Evolutionary conservation across 2,797 vertebrate species (phyloP).

Genomic region (Coilia nasus): DNA sequence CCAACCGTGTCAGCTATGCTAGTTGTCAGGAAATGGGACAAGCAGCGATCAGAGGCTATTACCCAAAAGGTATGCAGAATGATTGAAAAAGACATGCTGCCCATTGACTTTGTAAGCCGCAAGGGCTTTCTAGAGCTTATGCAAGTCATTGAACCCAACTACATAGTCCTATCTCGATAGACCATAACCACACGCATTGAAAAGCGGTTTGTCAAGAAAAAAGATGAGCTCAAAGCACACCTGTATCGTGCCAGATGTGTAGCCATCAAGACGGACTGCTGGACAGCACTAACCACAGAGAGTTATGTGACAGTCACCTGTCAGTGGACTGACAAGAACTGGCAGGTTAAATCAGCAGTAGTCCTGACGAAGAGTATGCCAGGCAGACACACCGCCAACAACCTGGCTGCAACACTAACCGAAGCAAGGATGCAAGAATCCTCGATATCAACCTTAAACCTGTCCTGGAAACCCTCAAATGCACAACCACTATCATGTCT

Average conservation of each 20-base stretch:
- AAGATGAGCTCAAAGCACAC: neutral
- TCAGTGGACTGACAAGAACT: neutral
- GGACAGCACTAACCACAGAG: neutral
- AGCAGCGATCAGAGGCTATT: too few relatives aligned
- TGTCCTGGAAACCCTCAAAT: neutral
- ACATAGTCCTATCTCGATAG: neutral
- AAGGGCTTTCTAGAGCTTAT: too few relatives aligned
- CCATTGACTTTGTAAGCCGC: too few relatives aligned
- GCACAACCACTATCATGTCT: conserved; percentile 27
- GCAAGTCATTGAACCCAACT: neutral
- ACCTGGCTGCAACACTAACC: neutral
- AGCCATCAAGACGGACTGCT: neutral
- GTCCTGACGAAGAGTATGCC: neutral
- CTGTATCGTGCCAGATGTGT: neutral
- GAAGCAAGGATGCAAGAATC: neutral
- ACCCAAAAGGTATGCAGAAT: too few relatives aligned
- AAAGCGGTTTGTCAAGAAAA: neutral
- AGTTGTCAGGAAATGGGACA: too few relatives aligned
- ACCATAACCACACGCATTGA: neutral
- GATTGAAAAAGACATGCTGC: too few relatives aligned
- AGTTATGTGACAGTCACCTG: too few relatives aligned
- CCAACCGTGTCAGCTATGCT: too few relatives aligned
- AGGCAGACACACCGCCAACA: neutral
- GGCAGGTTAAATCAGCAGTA: neutral
- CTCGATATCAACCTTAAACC: neutral